phyloP scores from a whole-genome alignment of 1,140 invertebrate species.

The Lycorma delicatula region DNA sequence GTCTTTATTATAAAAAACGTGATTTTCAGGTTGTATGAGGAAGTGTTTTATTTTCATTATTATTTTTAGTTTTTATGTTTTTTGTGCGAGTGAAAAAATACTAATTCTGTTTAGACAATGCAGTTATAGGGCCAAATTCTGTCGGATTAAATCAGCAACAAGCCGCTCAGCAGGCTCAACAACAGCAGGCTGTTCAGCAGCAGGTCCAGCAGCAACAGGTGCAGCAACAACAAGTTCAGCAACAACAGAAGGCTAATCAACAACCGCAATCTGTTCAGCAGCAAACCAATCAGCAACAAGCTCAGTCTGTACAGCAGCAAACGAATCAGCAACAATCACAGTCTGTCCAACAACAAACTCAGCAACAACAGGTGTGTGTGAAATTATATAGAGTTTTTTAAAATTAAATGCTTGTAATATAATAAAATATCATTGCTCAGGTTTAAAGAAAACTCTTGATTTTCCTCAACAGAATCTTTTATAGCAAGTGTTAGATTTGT shows the following conservation, averaged over 20 bases:
- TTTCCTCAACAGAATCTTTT: too few species aligned
- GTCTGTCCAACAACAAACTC: slow-evolving; percentile 18
- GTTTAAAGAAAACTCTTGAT: too few species aligned
- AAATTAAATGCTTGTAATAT: too few species aligned
- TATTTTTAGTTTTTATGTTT: too few species aligned
- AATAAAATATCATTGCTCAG: too few species aligned
- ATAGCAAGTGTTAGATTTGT: too few species aligned
- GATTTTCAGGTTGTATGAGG: too few species aligned
- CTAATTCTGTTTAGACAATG: neutral
- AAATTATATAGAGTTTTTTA: too few species aligned
- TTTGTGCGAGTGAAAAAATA: too few species aligned
- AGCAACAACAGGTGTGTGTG: slow-evolving; percentile 30
- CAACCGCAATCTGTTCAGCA: slow-evolving; percentile 26
- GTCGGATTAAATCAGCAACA: slow-evolving; percentile 20
- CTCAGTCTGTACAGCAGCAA: slow-evolving; percentile 33
- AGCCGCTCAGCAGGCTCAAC: slow-evolving; percentile 35
- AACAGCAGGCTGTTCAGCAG: slow-evolving; percentile 34
- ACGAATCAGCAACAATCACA: slow-evolving; percentile 31
- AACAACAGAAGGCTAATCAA: slow-evolving; percentile 26
- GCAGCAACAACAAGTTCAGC: slow-evolving; percentile 34
- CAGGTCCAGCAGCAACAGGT: slow-evolving; percentile 27
- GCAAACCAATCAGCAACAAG: slow-evolving; percentile 33
- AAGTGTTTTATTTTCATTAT: too few species aligned
- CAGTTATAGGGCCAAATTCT: neutral
- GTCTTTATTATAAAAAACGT: too few species aligned